Evolutionary conservation across 1,140 invertebrate genomes (phyloP), one percentile per base, ranked within the genome.

Genomic region (Paramacrobiotus metropolitanus): DNA sequence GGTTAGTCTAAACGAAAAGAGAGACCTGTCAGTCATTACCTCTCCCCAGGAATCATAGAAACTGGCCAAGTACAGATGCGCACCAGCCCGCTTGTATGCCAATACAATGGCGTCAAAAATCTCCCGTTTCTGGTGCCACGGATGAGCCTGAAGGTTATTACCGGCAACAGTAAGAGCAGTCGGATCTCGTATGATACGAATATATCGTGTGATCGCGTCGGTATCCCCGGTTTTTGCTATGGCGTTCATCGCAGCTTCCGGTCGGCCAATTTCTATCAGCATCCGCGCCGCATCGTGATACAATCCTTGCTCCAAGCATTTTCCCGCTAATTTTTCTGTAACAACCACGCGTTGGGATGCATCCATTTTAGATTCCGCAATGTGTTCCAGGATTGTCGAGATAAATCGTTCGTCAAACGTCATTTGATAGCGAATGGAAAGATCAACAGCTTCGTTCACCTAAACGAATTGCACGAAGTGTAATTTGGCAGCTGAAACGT

Each of bases 1-100:
- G n/a, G 34, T 40, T 9, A 9, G 34, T 40, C 34, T 40, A n/a
- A 9, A 9, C 34, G n/a, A 40, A 9, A n/a, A n/a, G 34, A 40
- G n/a, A 9, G 34, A 40, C n/a, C 9, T 9, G 34, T n/a, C n/a
- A 9, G 9, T 40, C 9, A 9, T 18, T 55, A 55, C 48, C 48
- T 55, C 48, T 15, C 48, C 48, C 48, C 48, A 55, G 24, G 48
- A 55, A 24, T 55, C 48, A 24, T 55, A 55, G 24, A 55, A 55
- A 24, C 48, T 55, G 24, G 48, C 48, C 4, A 55, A 24, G 48
- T 55, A 55, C 15, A 55, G 24, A 4, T 9, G 9, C 9, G 48
- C 48, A 28, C 48, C 48, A 55, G 48, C 48, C 24, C 48, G 9
- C 24, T 24, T 55, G 24, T 55, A 55, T 4, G 48, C 48, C 48